These are phyloP conservation scores for Gymnothorax reevesii DNA, from an alignment of 2,797 vertebrate genomes.

Conservation along the genomic window DNA sequence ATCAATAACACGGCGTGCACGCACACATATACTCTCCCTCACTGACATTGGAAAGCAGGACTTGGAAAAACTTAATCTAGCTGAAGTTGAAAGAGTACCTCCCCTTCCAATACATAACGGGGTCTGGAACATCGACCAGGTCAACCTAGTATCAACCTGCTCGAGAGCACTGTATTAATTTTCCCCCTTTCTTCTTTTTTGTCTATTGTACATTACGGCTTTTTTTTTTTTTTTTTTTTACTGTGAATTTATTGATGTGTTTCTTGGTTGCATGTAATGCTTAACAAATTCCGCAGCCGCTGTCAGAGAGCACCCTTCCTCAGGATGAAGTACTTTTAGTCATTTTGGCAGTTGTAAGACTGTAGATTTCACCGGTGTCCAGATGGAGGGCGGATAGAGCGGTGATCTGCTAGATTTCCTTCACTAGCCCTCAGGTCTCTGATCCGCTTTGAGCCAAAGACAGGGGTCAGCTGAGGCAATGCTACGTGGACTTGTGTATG, in stretches of 20 bases:
- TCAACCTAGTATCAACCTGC: neutral
- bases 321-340: neutral
- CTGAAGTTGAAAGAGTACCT: conserved; percentile 47
- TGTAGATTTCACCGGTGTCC: conserved; percentile 17
- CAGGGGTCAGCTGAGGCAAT: conserved; percentile 35
- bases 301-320: neutral
- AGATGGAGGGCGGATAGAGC: conserved; percentile 30
- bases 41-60: conserved; percentile 36
- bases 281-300: neutral
- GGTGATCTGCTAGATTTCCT: conserved; percentile 9
- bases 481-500: neutral
- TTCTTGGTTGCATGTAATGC: neutral
- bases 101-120: neutral
- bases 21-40: conserved; percentile 52
- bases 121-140: conserved; percentile 28
- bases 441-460: conserved; percentile 35
- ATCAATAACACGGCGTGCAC: conserved; percentile 69
- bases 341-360: neutral
- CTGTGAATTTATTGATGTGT: neutral
- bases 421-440: conserved; percentile 27
- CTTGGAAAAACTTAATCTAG: conserved; percentile 31
- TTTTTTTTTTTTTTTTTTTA: neutral
- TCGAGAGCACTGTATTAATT: neutral
- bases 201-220: neutral
- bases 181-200: neutral